Evolutionary conservation across 1,140 invertebrate species (phyloP).

Genomic region (Harlomillsia oculata): DNA sequence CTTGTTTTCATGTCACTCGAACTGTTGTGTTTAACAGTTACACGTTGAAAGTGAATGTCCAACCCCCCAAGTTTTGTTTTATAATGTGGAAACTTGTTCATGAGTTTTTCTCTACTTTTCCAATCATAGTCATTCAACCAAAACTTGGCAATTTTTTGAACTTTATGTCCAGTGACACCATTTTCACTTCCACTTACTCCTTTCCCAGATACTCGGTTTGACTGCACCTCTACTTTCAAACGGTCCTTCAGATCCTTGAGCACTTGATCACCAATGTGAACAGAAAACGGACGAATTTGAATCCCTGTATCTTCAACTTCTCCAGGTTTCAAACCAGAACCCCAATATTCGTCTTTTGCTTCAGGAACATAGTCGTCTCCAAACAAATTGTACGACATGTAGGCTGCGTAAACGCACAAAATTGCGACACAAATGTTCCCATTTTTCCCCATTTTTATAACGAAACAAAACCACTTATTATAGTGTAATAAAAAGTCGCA

Average conservation of each 20-base stretch:
- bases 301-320: slow-evolving; percentile 28
- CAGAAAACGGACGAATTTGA: slow-evolving; percentile 30
- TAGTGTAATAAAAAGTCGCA: no score
- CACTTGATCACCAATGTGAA: slow-evolving; percentile 36
- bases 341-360: slow-evolving; percentile 44
- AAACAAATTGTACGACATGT: neutral
- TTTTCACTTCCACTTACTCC: slow-evolving; percentile 62
- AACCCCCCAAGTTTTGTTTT: slow-evolving; percentile 48
- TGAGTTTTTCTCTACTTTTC: slow-evolving; percentile 40
- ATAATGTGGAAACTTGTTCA: slow-evolving; percentile 46
- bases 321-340: slow-evolving; percentile 34
- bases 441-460: slow-evolving; percentile 12
- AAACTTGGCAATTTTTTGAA: slow-evolving; percentile 54
- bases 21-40: slow-evolving; percentile 29
- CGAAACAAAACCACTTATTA: no score
- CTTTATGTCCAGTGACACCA: slow-evolving; percentile 61
- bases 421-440: neutral
- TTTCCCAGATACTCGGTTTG: slow-evolving; percentile 44
- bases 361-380: slow-evolving; percentile 16
- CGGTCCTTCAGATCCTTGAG: slow-evolving; percentile 52
- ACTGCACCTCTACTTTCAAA: slow-evolving; percentile 45
- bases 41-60: slow-evolving; percentile 40
- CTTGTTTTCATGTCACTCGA: slow-evolving; percentile 17
- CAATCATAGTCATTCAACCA: slow-evolving; percentile 47
- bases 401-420: neutral